Percentiles rank a stretch among this genome's conserved stretches.
Evolutionary conservation across 1,140 invertebrate species (phyloP).

Genomic region (Aricia agestis): DNA sequence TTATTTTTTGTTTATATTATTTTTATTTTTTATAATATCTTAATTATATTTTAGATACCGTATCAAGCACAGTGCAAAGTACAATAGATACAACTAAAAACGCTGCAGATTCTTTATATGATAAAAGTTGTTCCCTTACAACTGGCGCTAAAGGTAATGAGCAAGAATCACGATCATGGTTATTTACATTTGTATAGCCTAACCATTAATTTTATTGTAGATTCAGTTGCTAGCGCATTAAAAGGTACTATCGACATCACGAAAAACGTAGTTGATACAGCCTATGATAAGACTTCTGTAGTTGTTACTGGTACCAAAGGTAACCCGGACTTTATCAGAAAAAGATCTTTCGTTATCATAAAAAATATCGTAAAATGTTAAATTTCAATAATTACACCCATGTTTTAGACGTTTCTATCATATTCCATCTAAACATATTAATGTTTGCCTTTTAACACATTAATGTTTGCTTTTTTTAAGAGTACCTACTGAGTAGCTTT

Average conservation of each 20-base stretch:
- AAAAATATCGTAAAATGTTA: no score
- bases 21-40: constrained; percentile 9
- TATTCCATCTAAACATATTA: not conserved
- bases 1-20: not conserved
- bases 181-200: not conserved
- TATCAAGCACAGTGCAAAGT: constrained; percentile 28
- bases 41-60: constrained; percentile 9
- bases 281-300: constrained; percentile 36
- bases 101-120: constrained; percentile 30
- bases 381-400: not conserved
- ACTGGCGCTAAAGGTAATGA: constrained; percentile 32
- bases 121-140: constrained; percentile 32
- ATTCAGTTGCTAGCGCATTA: not conserved
- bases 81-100: constrained; percentile 34
- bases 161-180: not conserved
- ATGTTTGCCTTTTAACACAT: no score
- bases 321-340: not conserved
- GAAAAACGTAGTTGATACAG: constrained; percentile 37
- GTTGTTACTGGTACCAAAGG: constrained; percentile 36
- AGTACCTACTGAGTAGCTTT: not conserved
- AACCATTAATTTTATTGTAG: not conserved
- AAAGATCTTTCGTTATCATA: not conserved
- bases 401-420: not conserved
- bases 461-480: not conserved
- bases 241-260: constrained; percentile 37